These are phyloP conservation scores for Lacerta bilineata DNA, from an alignment of 2,797 vertebrate genomes.

Conservation along the genomic window DNA sequence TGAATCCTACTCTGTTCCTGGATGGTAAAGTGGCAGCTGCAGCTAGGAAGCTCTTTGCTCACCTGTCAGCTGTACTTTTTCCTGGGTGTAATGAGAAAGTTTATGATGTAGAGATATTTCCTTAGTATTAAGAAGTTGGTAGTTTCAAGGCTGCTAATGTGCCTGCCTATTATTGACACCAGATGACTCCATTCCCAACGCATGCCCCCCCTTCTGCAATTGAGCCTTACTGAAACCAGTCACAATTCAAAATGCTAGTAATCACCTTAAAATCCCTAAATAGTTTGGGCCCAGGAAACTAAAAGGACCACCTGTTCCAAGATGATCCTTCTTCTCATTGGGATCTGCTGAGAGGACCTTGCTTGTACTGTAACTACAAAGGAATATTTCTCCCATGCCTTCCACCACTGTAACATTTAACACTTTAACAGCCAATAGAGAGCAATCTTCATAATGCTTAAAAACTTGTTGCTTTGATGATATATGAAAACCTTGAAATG, in stretches of 20 bases:
- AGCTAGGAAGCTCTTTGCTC: background rate
- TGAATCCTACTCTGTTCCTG: background rate
- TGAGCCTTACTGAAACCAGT: background rate
- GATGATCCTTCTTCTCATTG: background rate
- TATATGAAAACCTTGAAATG: conserved; percentile 4
- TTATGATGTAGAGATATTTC: too few species aligned
- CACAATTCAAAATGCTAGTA: background rate
- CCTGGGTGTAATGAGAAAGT: background rate
- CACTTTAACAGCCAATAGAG: conserved; percentile 9
- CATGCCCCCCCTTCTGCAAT: background rate
- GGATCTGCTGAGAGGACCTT: background rate
- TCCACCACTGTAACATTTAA: conserved; percentile 25
- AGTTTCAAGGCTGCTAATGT: background rate
- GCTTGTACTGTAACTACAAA: conserved; percentile 6
- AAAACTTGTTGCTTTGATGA: conserved; percentile 31
- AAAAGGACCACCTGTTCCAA: background rate
- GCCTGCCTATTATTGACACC: background rate
- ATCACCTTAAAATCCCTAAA: background rate
- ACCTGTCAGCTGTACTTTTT: background rate
- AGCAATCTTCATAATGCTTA: background rate
- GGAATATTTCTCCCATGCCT: conserved; percentile 10
- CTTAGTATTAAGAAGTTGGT: too few species aligned
- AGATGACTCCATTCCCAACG: background rate
- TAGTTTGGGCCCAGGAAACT: background rate
- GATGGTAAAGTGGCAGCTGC: background rate